Base-by-base conservation (phyloP, 2,888 invertebrate species). In the Pecten maximus region DNA sequence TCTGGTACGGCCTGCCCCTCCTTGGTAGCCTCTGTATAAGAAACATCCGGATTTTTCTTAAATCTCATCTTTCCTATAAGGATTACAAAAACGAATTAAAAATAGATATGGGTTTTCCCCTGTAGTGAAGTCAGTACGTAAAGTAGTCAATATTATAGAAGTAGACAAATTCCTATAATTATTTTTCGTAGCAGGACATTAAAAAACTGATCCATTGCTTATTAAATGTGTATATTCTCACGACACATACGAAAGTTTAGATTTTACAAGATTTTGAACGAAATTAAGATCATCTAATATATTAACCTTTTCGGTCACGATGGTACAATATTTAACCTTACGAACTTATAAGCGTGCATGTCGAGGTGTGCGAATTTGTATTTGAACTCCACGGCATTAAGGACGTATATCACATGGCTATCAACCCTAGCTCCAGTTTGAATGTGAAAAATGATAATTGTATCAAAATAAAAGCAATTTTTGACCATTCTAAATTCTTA, bases 21-120 rank as follows among this genome's bases (percentile, higher is more conserved):
- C 35, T 35, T 0, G 4, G 23, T 35, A 28, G 35, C 8, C 35
- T 28, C 35, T 35, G 0, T 74, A n/a, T n/a, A 35, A 10, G 6
- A 74, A 12, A 35, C 35, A 35, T 74, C 28, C 8, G 74, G 74
- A 74, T 74, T 74, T n/a, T 74, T 74, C 74, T 74, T 35, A 35
- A 74, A 74, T 74, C 74, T 74, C 23, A 35, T 74, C 19, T 74
- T 74, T 74, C 74, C 74, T 35, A 74, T 74, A 74, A 10, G 74
- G 74, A 74, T 74, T 74, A 74, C 23, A 74, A 16, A 74, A 74
- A 3, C 74, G 23, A 35, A 74, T 74, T 74, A 74, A 74, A 74
- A 74, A 74, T 74, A 74, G 74, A 74, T 74, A 74, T 74, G 0
- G 74, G 6, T 35, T 74, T 74, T 35, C 35, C 74, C 28, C 74